Conservation (phyloP, 2,888 invertebrate genomes). For the Trichopria drosophilae region DNA sequence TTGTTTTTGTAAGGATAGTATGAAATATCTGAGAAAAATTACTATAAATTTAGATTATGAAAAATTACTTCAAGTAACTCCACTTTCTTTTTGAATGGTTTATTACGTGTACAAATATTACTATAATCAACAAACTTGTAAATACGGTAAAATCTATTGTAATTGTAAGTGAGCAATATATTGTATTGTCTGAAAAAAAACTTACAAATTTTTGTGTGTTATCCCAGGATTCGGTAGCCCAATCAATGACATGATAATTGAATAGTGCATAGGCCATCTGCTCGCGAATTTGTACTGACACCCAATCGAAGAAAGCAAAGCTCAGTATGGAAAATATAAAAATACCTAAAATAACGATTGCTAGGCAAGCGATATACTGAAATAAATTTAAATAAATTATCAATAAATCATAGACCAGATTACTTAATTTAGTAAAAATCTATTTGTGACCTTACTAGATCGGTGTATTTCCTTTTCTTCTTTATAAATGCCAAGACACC, state of each 20-base stretch:
- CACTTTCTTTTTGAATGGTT: too few relatives aligned
- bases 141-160: not conserved
- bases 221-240: slow-evolving; percentile 46
- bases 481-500: slow-evolving; percentile 42
- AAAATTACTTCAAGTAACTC: too few relatives aligned
- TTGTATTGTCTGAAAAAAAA: not conserved
- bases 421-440: not conserved
- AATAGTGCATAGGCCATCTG: slow-evolving; percentile 42
- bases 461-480: slow-evolving; percentile 34
- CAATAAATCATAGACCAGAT: not conserved
- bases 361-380: slow-evolving; percentile 42
- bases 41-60: too few relatives aligned
- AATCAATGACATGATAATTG: slow-evolving; percentile 39
- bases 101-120: too few relatives aligned
- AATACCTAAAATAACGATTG: slow-evolving; percentile 36
- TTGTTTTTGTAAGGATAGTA: too few relatives aligned
- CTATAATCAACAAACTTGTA: too few relatives aligned
- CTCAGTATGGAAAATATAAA: slow-evolving; percentile 43
- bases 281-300: slow-evolving; percentile 39
- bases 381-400: slow-evolving; percentile 9
- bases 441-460: slow-evolving; percentile 33
- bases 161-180: not conserved
- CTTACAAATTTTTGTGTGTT: slow-evolving; percentile 47
- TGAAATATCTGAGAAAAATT: too few relatives aligned
- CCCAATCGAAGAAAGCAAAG: slow-evolving; percentile 42